These are phyloP conservation scores for Tigriopus japonicus DNA, from an alignment of 1,140 invertebrate species.

Conservation along the genomic window DNA sequence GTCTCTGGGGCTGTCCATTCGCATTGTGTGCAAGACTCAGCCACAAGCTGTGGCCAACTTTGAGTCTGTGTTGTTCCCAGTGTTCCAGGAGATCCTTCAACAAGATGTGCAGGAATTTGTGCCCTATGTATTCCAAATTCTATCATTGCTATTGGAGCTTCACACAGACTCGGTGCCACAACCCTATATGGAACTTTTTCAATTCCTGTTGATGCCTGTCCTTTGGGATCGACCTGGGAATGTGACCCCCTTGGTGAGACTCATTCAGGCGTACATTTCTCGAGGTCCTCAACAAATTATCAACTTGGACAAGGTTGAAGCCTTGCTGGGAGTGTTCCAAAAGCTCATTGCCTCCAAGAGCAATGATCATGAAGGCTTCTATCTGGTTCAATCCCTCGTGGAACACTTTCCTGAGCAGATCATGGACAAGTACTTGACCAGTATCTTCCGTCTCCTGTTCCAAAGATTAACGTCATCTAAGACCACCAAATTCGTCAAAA, in stretches of 20 bases:
- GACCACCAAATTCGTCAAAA: conserved; percentile 78
- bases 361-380: conserved; percentile 91
- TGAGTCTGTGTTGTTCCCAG: conserved; percentile 73
- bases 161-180: conserved; percentile 43
- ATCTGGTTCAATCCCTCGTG: conserved; percentile 60
- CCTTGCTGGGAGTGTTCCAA: conserved; percentile 81
- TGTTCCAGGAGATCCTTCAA: conserved; percentile 77
- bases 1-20: conserved; percentile 62
- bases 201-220: conserved; percentile 61
- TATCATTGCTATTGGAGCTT: conserved; percentile 73
- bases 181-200: conserved; percentile 71
- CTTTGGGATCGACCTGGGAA: conserved; percentile 84
- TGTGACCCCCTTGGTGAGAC: conserved; percentile 67
- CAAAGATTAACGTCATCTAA: conserved; percentile 75
- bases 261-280: conserved; percentile 65
- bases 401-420: conserved; percentile 25
- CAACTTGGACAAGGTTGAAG: conserved; percentile 42
- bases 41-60: conserved; percentile 60
- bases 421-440: conserved; percentile 55
- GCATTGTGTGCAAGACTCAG: conserved; percentile 64
- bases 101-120: conserved; percentile 93
- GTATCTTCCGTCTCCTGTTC: conserved; percentile 77
- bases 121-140: conserved; percentile 91
- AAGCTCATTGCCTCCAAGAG: conserved; percentile 85
- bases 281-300: conserved; percentile 51